Conservation (phyloP, 2,113 vertebrate species). For the Procapra przewalskii region DNA sequence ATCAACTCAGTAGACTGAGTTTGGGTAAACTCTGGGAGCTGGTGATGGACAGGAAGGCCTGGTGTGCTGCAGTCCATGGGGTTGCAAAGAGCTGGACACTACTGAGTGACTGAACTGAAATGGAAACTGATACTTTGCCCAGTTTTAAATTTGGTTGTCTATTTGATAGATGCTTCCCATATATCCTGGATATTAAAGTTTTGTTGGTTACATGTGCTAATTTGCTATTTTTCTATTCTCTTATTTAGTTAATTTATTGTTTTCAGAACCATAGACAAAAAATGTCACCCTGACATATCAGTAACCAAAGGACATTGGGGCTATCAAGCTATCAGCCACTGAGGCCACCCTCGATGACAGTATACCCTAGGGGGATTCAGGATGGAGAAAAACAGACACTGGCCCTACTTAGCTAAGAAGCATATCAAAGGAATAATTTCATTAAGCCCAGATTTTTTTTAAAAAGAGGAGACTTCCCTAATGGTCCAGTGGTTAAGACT, state of each 20-base stretch:
- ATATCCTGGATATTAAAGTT: neutral
- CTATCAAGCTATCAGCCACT: neutral
- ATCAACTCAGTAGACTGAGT: neutral
- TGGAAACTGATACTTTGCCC: neutral
- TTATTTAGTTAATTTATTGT: neutral
- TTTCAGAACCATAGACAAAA: neutral
- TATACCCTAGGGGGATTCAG: neutral
- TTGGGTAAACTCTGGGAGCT: neutral
- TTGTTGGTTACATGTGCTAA: neutral
- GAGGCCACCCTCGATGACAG: neutral
- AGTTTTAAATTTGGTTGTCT: neutral
- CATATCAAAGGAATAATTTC: neutral
- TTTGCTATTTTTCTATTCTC: neutral
- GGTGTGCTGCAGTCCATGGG: neutral
- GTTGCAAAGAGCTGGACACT: accelerated
- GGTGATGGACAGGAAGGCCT: neutral
- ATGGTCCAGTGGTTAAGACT: neutral
- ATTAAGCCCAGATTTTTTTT: neutral
- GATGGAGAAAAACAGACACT: neutral
- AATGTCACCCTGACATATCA: neutral
- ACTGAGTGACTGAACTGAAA: neutral
- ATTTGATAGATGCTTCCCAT: neutral
- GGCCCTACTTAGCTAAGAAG: neutral
- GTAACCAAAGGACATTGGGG: neutral
- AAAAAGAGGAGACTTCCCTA: neutral